phyloP scores from a whole-genome alignment of 53 echinoderm and acorn worm genomes.

The Antedon mediterranea region DNA sequence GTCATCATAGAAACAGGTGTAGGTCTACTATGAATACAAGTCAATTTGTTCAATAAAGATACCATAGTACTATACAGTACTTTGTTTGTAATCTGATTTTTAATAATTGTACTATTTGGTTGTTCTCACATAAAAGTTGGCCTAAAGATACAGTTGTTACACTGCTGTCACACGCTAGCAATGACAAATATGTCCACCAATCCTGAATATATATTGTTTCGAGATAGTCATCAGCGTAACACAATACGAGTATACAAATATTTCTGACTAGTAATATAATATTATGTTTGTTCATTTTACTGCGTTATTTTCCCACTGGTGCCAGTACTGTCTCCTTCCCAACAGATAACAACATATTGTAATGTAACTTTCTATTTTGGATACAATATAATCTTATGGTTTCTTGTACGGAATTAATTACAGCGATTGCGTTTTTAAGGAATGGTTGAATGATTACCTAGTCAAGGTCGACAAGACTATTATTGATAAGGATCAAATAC shows the following conservation, averaged over 20 bases:
- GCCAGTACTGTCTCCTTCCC: neutral
- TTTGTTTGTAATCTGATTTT: too few species aligned
- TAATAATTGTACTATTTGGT: too few species aligned
- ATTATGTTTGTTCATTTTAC: neutral
- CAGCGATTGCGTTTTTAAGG: neutral
- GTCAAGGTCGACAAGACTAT: neutral
- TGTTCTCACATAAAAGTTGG: too few species aligned
- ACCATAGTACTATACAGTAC: too few species aligned
- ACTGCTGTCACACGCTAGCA: too few species aligned
- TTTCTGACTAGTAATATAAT: neutral
- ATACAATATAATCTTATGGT: neutral
- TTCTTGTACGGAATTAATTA: neutral
- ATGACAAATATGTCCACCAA: too few species aligned
- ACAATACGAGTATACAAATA: neutral
- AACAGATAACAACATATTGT: neutral
- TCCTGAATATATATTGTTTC: too few species aligned
- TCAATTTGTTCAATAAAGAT: too few species aligned
- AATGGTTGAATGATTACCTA: neutral
- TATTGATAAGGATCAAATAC: neutral
- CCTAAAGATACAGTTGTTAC: too few species aligned
- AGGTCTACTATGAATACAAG: too few species aligned
- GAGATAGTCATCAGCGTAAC: neutral
- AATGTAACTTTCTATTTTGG: neutral
- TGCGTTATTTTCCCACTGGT: neutral
- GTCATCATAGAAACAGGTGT: too few species aligned